Conservation (phyloP, 2,888 invertebrate species). For the Eutolmus rufibarbis region DNA sequence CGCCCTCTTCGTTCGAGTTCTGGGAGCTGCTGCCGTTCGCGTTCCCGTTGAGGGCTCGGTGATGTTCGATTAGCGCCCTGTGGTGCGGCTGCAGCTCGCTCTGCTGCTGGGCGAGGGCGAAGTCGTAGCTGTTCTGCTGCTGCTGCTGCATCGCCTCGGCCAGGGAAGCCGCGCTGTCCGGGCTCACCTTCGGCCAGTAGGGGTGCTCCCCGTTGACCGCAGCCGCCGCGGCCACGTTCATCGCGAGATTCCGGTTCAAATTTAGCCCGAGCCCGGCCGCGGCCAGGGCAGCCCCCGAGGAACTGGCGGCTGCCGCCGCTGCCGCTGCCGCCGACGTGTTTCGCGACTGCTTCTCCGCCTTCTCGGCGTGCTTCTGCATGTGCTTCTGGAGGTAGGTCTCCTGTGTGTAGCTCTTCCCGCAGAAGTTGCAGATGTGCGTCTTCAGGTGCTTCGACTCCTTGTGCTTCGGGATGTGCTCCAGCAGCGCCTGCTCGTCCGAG, state of each 20-base stretch:
- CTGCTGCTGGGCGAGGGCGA: constrained; percentile 65
- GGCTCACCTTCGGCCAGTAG: constrained; percentile 89
- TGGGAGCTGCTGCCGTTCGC: constrained; percentile 54
- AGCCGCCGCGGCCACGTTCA: constrained; percentile 59
- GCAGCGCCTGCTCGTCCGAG: constrained; percentile 92
- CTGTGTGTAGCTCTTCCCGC: constrained; percentile 99
- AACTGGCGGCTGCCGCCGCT: constrained; percentile 49
- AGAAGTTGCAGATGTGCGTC: constrained; percentile 99
- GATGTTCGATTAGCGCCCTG: constrained; percentile 72
- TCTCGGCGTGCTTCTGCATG: constrained; percentile 97
- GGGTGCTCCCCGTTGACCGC: constrained; percentile 68
- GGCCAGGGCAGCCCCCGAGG: constrained; percentile 53
- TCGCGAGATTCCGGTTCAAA: constrained; percentile 50
- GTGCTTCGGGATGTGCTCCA: constrained; percentile 99
- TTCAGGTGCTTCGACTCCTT: constrained; percentile 99
- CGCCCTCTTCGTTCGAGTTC: constrained; percentile 60
- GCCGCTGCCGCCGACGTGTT: constrained; percentile 54
- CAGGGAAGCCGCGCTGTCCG: constrained; percentile 71
- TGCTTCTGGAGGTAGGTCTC: constrained; percentile 99
- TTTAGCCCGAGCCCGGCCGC: constrained; percentile 56
- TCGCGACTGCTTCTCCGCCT: constrained; percentile 84
- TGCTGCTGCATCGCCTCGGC: constrained; percentile 71
- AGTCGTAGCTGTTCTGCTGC: constrained; percentile 62
- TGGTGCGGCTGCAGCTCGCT: constrained; percentile 60
- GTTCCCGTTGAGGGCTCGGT: constrained; percentile 55